Percentiles rank a stretch among this genome's conserved stretches.
phyloP scores from a whole-genome alignment of 2,797 vertebrate species.

The Phalanger gymnotis region DNA sequence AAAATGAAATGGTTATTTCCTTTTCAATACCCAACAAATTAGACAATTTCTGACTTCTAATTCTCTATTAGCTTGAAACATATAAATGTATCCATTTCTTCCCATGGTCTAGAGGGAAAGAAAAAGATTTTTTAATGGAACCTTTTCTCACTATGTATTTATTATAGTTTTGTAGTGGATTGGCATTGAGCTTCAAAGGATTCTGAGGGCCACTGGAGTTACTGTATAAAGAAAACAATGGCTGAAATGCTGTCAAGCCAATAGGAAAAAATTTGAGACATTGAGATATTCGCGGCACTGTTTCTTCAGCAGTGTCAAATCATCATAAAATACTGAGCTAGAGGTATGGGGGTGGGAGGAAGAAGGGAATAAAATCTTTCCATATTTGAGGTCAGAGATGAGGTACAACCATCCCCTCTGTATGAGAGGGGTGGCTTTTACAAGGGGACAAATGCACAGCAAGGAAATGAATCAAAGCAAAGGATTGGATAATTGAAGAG shows the following conservation, averaged over 20 bases:
- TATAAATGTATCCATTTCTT: neutral
- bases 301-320: constrained; percentile 69
- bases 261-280: constrained; percentile 35
- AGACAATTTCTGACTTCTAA: neutral
- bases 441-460: constrained; percentile 75
- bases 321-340: constrained; percentile 73
- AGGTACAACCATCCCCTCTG: constrained; percentile 65
- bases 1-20: neutral
- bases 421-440: constrained; percentile 76
- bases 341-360: constrained; percentile 8
- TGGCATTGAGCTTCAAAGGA: neutral
- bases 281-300: constrained; percentile 60
- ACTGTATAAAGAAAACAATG: constrained; percentile 48
- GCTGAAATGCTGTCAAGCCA: constrained; percentile 32
- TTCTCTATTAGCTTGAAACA: neutral
- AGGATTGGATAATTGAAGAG: constrained; percentile 82
- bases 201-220: constrained; percentile 5
- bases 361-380: constrained; percentile 66
- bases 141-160: neutral
- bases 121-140: constrained; percentile 2
- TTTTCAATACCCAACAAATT: neutral
- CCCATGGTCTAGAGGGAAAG: neutral
- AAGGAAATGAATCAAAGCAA: constrained; percentile 82
- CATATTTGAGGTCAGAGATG: constrained; percentile 63
- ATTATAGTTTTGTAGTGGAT: constrained; percentile 31